Evolutionary conservation across 1,140 invertebrate species (phyloP).

Genomic region (Melitaea cinxia): DNA sequence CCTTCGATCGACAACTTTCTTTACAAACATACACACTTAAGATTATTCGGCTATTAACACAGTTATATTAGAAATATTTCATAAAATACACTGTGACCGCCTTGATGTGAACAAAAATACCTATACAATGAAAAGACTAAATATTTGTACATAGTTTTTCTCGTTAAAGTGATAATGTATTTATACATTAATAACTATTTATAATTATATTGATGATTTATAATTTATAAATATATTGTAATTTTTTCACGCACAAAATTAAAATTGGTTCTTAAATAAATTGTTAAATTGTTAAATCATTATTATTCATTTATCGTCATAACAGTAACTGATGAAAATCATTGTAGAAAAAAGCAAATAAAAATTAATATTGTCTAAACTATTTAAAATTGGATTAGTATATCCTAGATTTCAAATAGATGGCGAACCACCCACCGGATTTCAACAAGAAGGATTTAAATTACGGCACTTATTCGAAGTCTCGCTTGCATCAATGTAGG

Average conservation of each 20-base stretch:
- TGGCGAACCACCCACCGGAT: conserved; percentile 64
- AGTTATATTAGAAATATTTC: background rate
- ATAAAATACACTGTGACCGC: background rate
- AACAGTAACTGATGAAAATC: too few species aligned
- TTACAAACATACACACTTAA: conserved; percentile 19
- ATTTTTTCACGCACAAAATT: too few species aligned
- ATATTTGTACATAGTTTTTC: too few species aligned
- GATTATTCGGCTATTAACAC: conserved; percentile 8
- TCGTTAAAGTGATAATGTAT: too few species aligned
- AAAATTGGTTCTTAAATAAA: too few species aligned
- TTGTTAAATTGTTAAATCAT: too few species aligned
- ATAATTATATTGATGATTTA: too few species aligned
- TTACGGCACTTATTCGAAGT: conserved; percentile 60
- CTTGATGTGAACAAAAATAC: background rate
- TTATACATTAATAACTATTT: too few species aligned
- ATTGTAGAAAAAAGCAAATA: conserved; percentile 4
- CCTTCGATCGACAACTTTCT: conserved; percentile 46
- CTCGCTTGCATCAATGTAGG: conserved; percentile 51
- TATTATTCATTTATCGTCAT: too few species aligned
- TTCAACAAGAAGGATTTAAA: conserved; percentile 67
- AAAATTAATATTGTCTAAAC: conserved; percentile 3
- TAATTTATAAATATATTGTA: too few species aligned
- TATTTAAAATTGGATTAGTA: conserved; percentile 44
- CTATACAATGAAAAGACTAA: background rate
- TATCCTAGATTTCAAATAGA: conserved; percentile 53